Evolutionary conservation across 1,140 invertebrate genomes (phyloP).

Genomic region (Melipona quadrifasciata): DNA sequence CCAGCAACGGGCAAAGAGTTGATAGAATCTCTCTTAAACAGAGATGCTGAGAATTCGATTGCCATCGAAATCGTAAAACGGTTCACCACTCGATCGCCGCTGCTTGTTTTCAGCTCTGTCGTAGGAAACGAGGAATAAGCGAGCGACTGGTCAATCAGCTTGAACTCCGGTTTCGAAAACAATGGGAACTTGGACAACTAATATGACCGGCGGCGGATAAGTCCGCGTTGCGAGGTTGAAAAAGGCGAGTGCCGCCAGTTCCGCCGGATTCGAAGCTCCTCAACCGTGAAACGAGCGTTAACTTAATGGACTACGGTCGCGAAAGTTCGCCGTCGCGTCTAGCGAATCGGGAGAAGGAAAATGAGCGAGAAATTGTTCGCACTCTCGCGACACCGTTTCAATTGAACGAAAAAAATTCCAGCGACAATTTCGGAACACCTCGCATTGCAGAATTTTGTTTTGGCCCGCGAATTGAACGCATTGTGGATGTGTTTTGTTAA

Average conservation of each 20-base stretch:
- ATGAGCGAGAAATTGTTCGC: background rate
- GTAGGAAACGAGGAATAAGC: background rate
- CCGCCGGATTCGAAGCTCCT: constrained; percentile 33
- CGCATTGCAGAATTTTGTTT: background rate
- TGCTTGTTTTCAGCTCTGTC: background rate
- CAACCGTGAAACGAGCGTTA: constrained; percentile 43
- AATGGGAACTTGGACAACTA: constrained; percentile 46
- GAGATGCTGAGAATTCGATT: background rate
- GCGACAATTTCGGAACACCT: no score
- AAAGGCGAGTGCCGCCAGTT: background rate
- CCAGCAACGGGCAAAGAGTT: no score
- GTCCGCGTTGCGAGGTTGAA: background rate
- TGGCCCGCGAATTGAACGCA: background rate
- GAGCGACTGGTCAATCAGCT: constrained; percentile 27
- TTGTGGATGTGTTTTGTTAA: no score
- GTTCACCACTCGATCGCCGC: background rate
- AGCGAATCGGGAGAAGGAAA: background rate
- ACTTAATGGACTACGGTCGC: constrained; percentile 47
- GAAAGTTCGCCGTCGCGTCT: constrained; percentile 33
- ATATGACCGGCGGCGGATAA: constrained; percentile 24
- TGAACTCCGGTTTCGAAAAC: constrained; percentile 13
- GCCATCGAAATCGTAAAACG: background rate
- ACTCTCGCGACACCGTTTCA: background rate
- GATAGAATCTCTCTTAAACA: background rate
- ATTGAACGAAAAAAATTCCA: background rate